Base-by-base conservation (phyloP, 1,140 invertebrate genomes). In the Psilanteris sp. region DNA sequence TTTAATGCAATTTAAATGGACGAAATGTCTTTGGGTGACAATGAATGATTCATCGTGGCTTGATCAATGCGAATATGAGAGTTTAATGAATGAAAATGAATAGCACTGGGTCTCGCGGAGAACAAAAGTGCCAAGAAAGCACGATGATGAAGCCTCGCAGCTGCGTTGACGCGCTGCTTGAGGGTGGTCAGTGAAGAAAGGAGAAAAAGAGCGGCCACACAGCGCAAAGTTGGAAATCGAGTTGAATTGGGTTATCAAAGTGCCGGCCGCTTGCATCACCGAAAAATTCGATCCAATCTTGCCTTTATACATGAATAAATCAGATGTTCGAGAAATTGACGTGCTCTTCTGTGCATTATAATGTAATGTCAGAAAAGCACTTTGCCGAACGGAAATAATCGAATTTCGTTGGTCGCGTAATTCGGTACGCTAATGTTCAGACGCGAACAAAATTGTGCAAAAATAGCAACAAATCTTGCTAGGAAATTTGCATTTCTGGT, bases 191-290 rank as follows among this genome's bases (percentile, higher is more conserved):
- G 64, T 57, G 64, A 76, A 46, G 36, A 68, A 55, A 62, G 27
- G 8, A 31, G 72, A n/a, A 64, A 43, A 36, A 57, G 32, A 10
- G 29, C 31, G 10, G n/a, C n/a, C n/a, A n/a, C 41, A 11, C 20
- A 44, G 48, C 55, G 50, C 64, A 70, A 76, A 64, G 43, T 70
- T 55, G n/a, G 39, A 72, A 76, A 76, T 76, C 61, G 66, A 74
- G 59, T 68, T 67, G 72, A 79, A 81, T 79, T 81, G 75, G 79
- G 79, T 79, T 81, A 78, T 72, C 75, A 72, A 77, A 74, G 77
- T 74, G 64, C 55, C 72, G 75, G 73, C 62, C 29, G 57, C 72
- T 64, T 50, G 50, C 54, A 54, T 67, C 52, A 74, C 73, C 66
- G 62, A 70, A 68, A 76, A 76, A 64, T 70, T 64, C 50, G 43